These are phyloP conservation scores for Amblyopsis rosae DNA, from an alignment of 2,113 vertebrate species.

Conservation along the genomic window DNA sequence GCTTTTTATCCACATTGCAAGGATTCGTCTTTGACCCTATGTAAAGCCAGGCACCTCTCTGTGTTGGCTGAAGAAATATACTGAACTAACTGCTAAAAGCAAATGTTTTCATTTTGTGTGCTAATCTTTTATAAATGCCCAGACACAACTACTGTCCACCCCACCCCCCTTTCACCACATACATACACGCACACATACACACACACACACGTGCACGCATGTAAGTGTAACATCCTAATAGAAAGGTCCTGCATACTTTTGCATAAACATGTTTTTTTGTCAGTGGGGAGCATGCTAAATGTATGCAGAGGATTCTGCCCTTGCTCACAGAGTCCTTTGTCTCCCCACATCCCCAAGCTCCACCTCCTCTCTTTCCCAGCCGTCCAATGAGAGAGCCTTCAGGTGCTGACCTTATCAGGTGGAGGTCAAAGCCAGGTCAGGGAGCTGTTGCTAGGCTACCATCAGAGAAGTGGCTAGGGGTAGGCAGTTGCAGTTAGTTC, in stretches of 20 bases:
- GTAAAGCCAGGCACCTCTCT: slow-evolving; percentile 35
- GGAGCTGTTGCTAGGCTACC: slow-evolving; percentile 83
- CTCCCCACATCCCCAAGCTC: slow-evolving; percentile 67
- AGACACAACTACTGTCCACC: background rate
- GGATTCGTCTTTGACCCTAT: slow-evolving; percentile 34
- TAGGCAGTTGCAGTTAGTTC: slow-evolving; percentile 68
- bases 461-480: slow-evolving; percentile 79
- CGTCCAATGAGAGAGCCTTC: slow-evolving; percentile 81
- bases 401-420: slow-evolving; percentile 85
- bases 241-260: slow-evolving; percentile 52
- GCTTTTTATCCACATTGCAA: slow-evolving; percentile 22
- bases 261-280: slow-evolving; percentile 51
- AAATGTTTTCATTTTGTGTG: slow-evolving; percentile 15
- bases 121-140: slow-evolving; percentile 18
- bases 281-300: slow-evolving; percentile 55
- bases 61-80: slow-evolving; percentile 24
- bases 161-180: background rate
- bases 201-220: slow-evolving; percentile 23
- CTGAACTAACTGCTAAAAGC: slow-evolving; percentile 4
- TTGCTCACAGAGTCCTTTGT: slow-evolving; percentile 72
- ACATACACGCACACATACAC: background rate
- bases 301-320: slow-evolving; percentile 65
- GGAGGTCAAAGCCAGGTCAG: slow-evolving; percentile 83
- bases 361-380: slow-evolving; percentile 65
- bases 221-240: slow-evolving; percentile 11